Evolutionary conservation across 1,140 invertebrate genomes (phyloP).

Genomic region (Periplaneta americana): DNA sequence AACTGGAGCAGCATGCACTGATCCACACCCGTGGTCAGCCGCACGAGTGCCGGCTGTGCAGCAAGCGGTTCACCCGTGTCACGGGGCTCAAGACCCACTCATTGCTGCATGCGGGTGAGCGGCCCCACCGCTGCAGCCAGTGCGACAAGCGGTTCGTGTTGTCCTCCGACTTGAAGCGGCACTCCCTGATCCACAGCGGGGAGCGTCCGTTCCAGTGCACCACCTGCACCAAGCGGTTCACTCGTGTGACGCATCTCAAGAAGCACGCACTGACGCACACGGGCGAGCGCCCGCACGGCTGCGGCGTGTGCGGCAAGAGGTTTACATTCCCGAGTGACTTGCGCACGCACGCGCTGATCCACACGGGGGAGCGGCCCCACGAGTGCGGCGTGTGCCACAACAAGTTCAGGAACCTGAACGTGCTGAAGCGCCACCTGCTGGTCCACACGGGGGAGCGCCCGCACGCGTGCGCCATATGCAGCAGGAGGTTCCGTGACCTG

Average conservation of each 20-base stretch:
- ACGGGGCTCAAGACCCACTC: background rate
- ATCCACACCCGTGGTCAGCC: constrained; percentile 46
- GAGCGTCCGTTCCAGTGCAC: background rate
- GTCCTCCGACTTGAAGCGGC: background rate
- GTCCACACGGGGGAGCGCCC: constrained; percentile 1
- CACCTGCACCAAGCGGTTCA: background rate
- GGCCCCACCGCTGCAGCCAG: background rate
- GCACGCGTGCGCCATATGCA: background rate
- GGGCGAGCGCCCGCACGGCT: background rate
- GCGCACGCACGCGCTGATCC: background rate
- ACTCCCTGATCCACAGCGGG: background rate
- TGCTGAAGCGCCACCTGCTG: background rate
- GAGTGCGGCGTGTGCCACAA: background rate
- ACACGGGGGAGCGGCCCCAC: background rate
- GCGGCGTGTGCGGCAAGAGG: background rate
- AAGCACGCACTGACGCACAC: background rate
- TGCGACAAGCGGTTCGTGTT: background rate
- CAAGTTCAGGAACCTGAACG: background rate
- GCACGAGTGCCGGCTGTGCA: constrained; percentile 43
- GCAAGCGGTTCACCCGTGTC: constrained; percentile 44
- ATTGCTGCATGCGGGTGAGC: background rate
- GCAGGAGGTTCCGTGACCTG: background rate
- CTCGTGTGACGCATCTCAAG: background rate
- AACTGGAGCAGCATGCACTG: constrained; percentile 35
- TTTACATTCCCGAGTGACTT: background rate